Evolutionary conservation across 2,888 invertebrate species (phyloP).

Genomic region (Philereme vetulata): DNA sequence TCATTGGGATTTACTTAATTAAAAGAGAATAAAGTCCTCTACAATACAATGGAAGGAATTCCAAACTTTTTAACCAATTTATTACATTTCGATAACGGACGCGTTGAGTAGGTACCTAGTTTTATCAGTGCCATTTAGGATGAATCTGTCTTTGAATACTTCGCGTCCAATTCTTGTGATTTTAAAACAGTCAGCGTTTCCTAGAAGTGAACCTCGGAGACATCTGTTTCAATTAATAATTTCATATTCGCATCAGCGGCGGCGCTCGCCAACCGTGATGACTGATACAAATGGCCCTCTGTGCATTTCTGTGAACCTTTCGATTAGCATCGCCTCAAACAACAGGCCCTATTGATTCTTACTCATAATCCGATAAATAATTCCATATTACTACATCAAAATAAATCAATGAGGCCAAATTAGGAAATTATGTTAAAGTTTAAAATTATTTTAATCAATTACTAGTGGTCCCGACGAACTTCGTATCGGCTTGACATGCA

Average conservation of each 20-base stretch:
- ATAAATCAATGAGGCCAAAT: constrained; percentile 36
- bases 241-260: constrained; percentile 65
- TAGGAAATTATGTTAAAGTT: constrained; percentile 17
- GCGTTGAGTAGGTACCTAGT: not conserved
- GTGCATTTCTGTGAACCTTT: constrained; percentile 75
- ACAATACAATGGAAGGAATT: constrained; percentile 26
- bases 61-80: constrained; percentile 22
- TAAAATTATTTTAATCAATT: too few species aligned
- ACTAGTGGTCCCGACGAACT: too few species aligned
- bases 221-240: constrained; percentile 79
- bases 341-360: constrained; percentile 53
- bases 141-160: too few species aligned
- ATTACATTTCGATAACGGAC: constrained; percentile 21
- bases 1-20: constrained; percentile 35
- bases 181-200: constrained; percentile 22
- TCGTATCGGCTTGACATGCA: too few species aligned
- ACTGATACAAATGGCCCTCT: constrained; percentile 68
- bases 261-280: constrained; percentile 62
- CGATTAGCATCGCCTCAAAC: constrained; percentile 62
- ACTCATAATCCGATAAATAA: constrained; percentile 64
- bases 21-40: constrained; percentile 24
- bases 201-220: constrained; percentile 42
- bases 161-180: too few species aligned
- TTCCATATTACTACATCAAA: constrained; percentile 49
- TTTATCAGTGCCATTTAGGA: too few species aligned